Evolutionary conservation across 2,797 vertebrate genomes (phyloP).

Genomic region (Chelidonichthys spinosus): DNA sequence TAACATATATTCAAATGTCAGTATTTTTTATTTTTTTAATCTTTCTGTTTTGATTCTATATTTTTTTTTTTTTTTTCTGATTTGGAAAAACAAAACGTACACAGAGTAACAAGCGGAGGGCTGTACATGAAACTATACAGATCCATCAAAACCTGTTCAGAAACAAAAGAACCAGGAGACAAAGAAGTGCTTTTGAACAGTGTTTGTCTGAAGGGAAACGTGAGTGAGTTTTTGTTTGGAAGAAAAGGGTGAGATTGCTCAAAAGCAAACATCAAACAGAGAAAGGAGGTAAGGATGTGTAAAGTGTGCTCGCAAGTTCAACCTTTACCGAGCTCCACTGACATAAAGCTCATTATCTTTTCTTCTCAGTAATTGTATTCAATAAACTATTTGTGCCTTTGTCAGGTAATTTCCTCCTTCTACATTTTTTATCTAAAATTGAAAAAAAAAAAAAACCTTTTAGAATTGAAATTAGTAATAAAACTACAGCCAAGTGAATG

Average conservation of each 20-base stretch:
- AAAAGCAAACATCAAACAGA: slow-evolving; percentile 46
- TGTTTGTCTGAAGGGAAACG: slow-evolving; percentile 47
- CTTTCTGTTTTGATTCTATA: slow-evolving; percentile 14
- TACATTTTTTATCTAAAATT: too few species aligned
- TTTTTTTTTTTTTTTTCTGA: slow-evolving; percentile 47
- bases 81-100: slow-evolving; percentile 52
- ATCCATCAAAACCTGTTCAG: slow-evolving; percentile 37
- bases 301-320: slow-evolving; percentile 49
- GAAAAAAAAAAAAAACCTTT: too few species aligned
- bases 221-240: slow-evolving; percentile 38
- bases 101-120: slow-evolving; percentile 38
- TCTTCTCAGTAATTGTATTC: neutral
- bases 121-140: slow-evolving; percentile 63
- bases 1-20: slow-evolving; percentile 31
- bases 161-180: slow-evolving; percentile 25
- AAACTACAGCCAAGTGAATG: slow-evolving; percentile 16
- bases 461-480: neutral
- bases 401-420: neutral
- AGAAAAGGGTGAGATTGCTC: slow-evolving; percentile 34
- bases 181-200: slow-evolving; percentile 30
- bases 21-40: slow-evolving; percentile 1
- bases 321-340: slow-evolving; percentile 26
- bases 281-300: slow-evolving; percentile 53
- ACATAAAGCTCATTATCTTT: neutral
- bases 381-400: slow-evolving; percentile 21